Conservation (phyloP, 2,797 vertebrate genomes). For the Apogon hyalosoma region DNA sequence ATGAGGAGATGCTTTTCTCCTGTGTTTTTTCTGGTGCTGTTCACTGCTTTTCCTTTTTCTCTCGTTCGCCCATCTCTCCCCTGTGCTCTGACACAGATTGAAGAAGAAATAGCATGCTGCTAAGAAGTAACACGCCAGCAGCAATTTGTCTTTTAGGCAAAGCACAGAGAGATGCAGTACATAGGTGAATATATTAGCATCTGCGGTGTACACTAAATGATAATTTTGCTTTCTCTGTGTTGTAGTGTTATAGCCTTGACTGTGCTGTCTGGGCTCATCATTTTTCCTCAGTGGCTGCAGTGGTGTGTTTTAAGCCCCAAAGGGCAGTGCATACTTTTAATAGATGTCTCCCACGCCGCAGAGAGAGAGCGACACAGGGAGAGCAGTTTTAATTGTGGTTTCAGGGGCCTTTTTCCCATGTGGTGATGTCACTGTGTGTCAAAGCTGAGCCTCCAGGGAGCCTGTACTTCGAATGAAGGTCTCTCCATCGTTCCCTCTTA, state of each 20-base stretch:
- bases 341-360: slow-evolving; percentile 56
- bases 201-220: slow-evolving; percentile 9
- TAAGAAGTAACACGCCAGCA: slow-evolving; percentile 30
- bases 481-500: slow-evolving; percentile 42
- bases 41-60: slow-evolving; percentile 30
- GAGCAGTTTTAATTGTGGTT: slow-evolving; percentile 78
- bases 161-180: slow-evolving; percentile 14
- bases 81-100: slow-evolving; percentile 66
- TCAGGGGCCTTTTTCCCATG: slow-evolving; percentile 66
- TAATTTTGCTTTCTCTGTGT: slow-evolving; percentile 24
- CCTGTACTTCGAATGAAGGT: slow-evolving; percentile 45
- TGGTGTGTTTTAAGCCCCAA: slow-evolving; percentile 66
- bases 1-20: slow-evolving; percentile 22
- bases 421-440: slow-evolving; percentile 70
- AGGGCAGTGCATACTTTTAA: slow-evolving; percentile 61
- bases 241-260: slow-evolving; percentile 7
- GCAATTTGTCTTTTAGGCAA: slow-evolving; percentile 29
- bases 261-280: slow-evolving; percentile 28
- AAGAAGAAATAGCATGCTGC: slow-evolving; percentile 42
- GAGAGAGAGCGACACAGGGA: slow-evolving; percentile 43
- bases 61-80: slow-evolving; percentile 52
- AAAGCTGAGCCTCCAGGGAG: slow-evolving; percentile 61
- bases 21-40: slow-evolving; percentile 27
- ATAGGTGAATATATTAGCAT: slow-evolving; percentile 48
- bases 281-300: slow-evolving; percentile 42